Evolutionary conservation across 2,113 vertebrate genomes (phyloP).

Genomic region (Zingel zingel): DNA sequence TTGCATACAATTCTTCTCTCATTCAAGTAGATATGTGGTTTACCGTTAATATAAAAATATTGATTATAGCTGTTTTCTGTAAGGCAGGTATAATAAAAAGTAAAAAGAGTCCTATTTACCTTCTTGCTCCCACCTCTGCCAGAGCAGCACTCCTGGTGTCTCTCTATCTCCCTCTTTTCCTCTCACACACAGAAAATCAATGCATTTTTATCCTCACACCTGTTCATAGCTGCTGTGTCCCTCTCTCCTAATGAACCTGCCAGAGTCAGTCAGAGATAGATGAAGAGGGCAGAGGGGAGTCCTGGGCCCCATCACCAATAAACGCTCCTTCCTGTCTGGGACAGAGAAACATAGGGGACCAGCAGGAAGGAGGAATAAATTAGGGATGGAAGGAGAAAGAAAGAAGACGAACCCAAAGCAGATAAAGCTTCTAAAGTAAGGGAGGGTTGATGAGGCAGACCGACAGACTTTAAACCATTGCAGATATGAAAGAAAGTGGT

Average conservation of each 20-base stretch:
- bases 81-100: neutral
- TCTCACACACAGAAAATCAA: constrained; percentile 12
- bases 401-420: neutral
- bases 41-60: neutral
- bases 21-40: neutral
- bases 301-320: constrained; percentile 16
- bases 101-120: neutral
- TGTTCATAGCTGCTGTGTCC: constrained; percentile 26
- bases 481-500: constrained; percentile 48
- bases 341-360: constrained; percentile 11
- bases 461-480: constrained; percentile 26
- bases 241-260: constrained; percentile 36
- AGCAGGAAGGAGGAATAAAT: constrained; percentile 10
- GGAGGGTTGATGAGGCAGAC: constrained; percentile 3
- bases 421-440: neutral
- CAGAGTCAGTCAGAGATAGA: constrained; percentile 53
- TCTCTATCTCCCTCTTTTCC: neutral
- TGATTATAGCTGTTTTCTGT: neutral
- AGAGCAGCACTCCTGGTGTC: neutral
- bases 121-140: neutral
- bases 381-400: neutral
- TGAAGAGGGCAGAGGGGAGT: constrained; percentile 39
- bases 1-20: neutral
- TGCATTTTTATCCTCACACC: constrained; percentile 22
- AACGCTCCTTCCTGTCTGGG: constrained; percentile 49